These are phyloP conservation scores for Gorsachius magnificus DNA, from an alignment of 2,797 vertebrate species.

Conservation along the genomic window DNA sequence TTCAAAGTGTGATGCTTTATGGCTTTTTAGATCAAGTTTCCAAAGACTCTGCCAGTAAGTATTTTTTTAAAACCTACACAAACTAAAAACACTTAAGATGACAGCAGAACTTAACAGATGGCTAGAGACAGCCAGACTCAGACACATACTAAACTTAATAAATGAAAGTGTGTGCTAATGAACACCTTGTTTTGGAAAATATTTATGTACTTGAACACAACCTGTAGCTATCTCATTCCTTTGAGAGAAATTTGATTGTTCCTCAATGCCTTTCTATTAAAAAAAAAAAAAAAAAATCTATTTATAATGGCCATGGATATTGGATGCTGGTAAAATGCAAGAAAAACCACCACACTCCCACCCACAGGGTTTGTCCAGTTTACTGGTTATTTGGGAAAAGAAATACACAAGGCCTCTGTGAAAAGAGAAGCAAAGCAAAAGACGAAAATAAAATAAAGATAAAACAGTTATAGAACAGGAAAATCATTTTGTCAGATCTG, in stretches of 20 bases:
- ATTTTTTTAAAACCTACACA: neutral
- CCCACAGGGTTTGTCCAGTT: neutral
- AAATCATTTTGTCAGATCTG: neutral
- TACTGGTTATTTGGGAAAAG: neutral
- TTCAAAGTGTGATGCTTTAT: neutral
- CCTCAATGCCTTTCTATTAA: neutral
- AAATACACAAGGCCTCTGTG: neutral
- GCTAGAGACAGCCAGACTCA: conserved; percentile 16
- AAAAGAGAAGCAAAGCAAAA: neutral
- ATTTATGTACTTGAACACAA: neutral
- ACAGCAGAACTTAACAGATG: neutral
- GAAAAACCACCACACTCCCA: neutral
- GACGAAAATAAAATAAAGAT: neutral
- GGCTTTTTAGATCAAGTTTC: neutral
- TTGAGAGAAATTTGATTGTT: neutral
- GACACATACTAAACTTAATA: neutral
- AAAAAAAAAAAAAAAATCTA: neutral
- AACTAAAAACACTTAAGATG: neutral
- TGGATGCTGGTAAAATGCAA: neutral
- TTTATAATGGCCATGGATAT: neutral
- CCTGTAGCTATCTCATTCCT: neutral
- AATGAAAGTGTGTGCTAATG: neutral
- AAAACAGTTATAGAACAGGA: neutral
- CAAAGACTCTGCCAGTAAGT: neutral
- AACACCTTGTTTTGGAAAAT: neutral